Percentiles rank a stretch among this genome's conserved stretches.
Evolutionary conservation across 2,113 vertebrate genomes (phyloP).

Genomic region (Notechis scutatus): DNA sequence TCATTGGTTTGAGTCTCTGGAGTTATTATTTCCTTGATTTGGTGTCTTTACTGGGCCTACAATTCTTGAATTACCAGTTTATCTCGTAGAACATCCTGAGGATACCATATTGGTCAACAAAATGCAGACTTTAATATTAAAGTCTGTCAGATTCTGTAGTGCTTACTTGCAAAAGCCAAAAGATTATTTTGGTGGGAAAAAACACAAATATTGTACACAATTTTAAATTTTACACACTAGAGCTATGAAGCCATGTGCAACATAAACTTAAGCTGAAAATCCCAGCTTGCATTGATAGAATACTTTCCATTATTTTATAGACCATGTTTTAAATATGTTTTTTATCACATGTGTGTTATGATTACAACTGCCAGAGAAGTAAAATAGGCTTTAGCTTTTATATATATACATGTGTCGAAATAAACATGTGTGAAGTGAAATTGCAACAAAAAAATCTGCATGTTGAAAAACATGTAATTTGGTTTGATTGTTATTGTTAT

Average conservation of each 20-base stretch:
- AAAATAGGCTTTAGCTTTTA: neutral
- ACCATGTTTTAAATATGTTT: neutral
- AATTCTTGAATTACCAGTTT: neutral
- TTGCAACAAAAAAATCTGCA: neutral
- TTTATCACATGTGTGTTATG: neutral
- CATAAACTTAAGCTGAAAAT: neutral
- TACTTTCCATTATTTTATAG: neutral
- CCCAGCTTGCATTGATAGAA: neutral
- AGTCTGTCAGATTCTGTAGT: neutral
- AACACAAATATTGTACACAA: neutral
- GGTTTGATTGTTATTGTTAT: neutral
- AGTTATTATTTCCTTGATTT: neutral
- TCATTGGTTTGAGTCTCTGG: neutral
- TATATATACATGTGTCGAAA: neutral
- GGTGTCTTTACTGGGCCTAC: neutral
- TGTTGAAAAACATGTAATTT: conserved; percentile 10
- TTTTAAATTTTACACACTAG: neutral
- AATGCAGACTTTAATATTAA: neutral
- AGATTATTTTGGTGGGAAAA: neutral
- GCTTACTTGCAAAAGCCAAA: neutral
- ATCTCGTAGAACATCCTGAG: neutral
- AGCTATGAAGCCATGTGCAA: neutral
- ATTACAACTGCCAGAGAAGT: neutral
- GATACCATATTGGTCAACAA: neutral
- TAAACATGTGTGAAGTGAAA: neutral